Evolutionary conservation across 1,140 invertebrate species (phyloP).

Genomic region (Acromyrmex heyeri): DNA sequence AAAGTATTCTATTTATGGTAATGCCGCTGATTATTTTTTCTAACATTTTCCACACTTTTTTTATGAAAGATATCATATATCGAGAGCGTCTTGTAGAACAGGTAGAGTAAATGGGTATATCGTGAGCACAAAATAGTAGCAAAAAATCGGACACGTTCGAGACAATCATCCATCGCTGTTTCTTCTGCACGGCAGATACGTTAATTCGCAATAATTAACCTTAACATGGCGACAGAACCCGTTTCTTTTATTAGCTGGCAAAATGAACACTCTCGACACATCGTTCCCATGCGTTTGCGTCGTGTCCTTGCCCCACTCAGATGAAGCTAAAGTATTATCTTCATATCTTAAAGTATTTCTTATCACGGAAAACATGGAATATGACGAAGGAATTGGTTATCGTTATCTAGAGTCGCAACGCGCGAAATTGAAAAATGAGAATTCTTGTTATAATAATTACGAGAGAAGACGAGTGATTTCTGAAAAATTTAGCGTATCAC

Average conservation of each 20-base stretch:
- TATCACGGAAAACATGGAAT: background rate
- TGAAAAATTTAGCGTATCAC: background rate
- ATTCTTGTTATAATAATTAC: background rate
- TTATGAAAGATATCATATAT: background rate
- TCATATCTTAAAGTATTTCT: too few relatives aligned
- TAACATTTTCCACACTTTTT: background rate
- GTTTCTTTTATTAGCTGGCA: slow-evolving; percentile 31
- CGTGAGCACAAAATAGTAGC: background rate
- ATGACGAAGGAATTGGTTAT: slow-evolving; percentile 14
- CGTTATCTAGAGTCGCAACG: background rate
- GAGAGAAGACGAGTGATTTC: background rate
- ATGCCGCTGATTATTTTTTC: background rate
- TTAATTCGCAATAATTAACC: slow-evolving; percentile 58
- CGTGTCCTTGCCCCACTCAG: slow-evolving; percentile 43
- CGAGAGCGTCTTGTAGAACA: background rate
- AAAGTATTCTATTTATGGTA: background rate
- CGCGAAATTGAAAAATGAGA: background rate
- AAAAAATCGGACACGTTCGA: slow-evolving; percentile 12
- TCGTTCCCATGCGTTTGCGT: slow-evolving; percentile 14
- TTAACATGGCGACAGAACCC: background rate
- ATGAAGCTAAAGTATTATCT: background rate
- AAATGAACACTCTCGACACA: slow-evolving; percentile 29
- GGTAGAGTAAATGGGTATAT: background rate
- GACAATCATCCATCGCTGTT: slow-evolving; percentile 9
- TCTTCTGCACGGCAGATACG: slow-evolving; percentile 21